Evolutionary conservation across 2,888 invertebrate species (phyloP), one percentile per base, ranked within the genome.

Genomic region (Volucella inflata): DNA sequence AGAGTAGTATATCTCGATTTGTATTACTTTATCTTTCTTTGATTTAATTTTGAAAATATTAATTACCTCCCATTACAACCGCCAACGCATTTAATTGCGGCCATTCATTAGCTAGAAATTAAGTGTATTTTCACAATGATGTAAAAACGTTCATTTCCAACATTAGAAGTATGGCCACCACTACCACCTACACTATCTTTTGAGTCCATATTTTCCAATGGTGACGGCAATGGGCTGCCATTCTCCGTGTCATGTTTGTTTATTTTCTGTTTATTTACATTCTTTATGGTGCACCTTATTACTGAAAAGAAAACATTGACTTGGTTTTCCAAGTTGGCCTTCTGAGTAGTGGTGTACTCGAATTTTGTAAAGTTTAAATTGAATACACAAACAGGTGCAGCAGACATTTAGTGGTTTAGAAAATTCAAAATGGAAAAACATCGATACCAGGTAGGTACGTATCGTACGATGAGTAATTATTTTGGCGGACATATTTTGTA

Each of bases 231-330:
- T 62, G 44, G 36, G n/a, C 44, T 14, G 11, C 30, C 21, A 44
- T 17, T n/a, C 44, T n/a, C 14, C 16, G 40, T 40, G 16, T 16
- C 12, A 59, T 44, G 42, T 60, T 9, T 21, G 8, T 8, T 12
- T 64, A 16, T 64, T 48, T 48, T 11, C 16, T 36, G 36, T 50
- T n/a, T 64, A n/a, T 65, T 17, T 51, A 51, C 51, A 17, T 64
- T 36, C 38, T 12, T 9, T 38, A 16, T 50, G 65, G 21, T 65
- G 65, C 65, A 65, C 6, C 51, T 40, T 51, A 40, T 51, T 65
- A 17, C 17, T 17, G n/a, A 65, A 65, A 65, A 65, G 36, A 38
- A 9, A 65, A 50, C 38, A 17, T 40, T 51, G 48, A 16, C 38
- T 16, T 2, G 10, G 36, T 12, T n/a, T n/a, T n/a, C n/a, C 10